Base-by-base conservation (phyloP, 2,888 invertebrate genomes). In the Tipula vernalis region DNA sequence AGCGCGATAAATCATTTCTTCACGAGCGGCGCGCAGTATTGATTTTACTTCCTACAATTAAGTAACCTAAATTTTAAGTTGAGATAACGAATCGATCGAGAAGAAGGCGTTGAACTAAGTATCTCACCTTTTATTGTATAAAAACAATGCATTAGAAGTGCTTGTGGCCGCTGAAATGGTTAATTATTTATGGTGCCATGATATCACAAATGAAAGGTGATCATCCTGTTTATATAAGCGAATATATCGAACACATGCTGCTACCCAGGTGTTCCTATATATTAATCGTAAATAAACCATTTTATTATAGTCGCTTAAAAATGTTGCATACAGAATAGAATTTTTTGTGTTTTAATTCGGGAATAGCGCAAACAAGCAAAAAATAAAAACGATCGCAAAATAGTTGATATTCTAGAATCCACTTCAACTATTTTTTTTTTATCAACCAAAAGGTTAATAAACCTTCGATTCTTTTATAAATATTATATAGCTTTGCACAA, bases 371-470 rank as follows among this genome's bases (percentile, higher is more conserved):
- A 71, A 10, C 71, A 71, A 28, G 71, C 28, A 71, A 71, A 71
- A 71, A 28, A 57, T 57, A 10, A 71, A 51, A 71, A 71, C 71
- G 18, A 71, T 71, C 71, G 71, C 71, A 71, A 71, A 71, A 71
- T 71, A 71, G 71, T 71, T 71, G 71, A 71, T 71, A 71, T 71
- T 71, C 71, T 71, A 71, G 71, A 71, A 71, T 28, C 71, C 71
- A 71, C 71, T 71, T 71, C 71, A 71, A 71, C 71, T 71, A 51
- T 71, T 71, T 71, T 71, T 71, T 71, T 71, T 71, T 71, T 71
- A 71, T 71, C 71, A 71, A 71, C 71, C 71, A 28, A 71, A 57
- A 71, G 71, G 71, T 71, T 71, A 71, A 71, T 10, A 28, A 71
- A 71, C 71, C 71, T 28, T 71, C 71, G 71, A 71, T 71, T 71